Evolutionary conservation across 2,113 vertebrate genomes (phyloP), one percentile per base, ranked within the genome.

Genomic region (Empidonax alnorum): DNA sequence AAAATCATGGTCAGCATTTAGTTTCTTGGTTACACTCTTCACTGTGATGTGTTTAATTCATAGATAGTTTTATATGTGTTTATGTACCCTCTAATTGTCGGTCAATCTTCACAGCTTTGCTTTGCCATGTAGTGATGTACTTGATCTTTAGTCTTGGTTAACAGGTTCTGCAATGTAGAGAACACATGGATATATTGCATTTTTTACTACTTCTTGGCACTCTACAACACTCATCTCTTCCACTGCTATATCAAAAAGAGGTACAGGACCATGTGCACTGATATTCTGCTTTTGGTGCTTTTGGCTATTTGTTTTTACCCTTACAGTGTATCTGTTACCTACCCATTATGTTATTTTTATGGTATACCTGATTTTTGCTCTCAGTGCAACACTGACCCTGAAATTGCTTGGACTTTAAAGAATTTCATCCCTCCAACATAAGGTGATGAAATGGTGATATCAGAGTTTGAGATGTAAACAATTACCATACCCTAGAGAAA

Each of bases 111-210:
- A 37, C 20, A 35, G 17, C 25, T 75, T 82, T 73, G 15, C 52
- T 58, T 72, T 85, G 39, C 11, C 14, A 23, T 13, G 0, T 22
- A n/a, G 44, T 0, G 3, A 72, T 28, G 28, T 24, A 35, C 15
- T 80, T 82, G 35, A 31, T 28, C 35, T 63, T 75, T 59, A 25
- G 27, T 76, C 27, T 68, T 69, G 25, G 15, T 46, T 59, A 69
- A 73, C 24, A 8, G 7, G 30, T 68, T 9, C 23, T 83, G 44
- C 27, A 42, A 50, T 21, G 44, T 30, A 80, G 10, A 37, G 14
- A 75, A 20, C 10, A n/a, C 7, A 10, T 3, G 0, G 7, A 5
- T 56, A 21, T 25, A 6, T 25, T 72, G 17, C 5, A 2, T 15
- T 58, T 49, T 84, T 71, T 59, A 33, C 20, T 68, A 5, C 6